Base-by-base conservation (phyloP, 2,113 vertebrate species). In the Camelus dromedarius region DNA sequence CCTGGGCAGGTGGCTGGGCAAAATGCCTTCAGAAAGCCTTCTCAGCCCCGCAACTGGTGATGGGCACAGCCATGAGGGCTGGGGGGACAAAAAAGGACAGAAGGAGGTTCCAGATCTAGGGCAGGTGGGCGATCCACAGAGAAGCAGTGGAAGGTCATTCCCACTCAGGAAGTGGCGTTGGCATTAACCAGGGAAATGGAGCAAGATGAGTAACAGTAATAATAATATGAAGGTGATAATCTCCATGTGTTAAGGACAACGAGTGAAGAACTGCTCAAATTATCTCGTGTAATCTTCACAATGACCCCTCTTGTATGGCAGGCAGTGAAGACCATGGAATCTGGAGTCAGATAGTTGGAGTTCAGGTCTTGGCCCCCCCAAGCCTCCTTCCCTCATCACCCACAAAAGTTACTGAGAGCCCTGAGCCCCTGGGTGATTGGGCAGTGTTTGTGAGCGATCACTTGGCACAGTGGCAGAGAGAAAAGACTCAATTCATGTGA, bases 271-370 rank as follows among this genome's bases (percentile, higher is more conserved):
- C 5, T 7, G 38, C 60, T 24, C 60, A 60, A n/a, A 42, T 14
- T 0, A 6, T n/a, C 54, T 77, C 28, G 5, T n/a, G 14, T 35
- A 22, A n/a, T 4, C 89, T 35, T 18, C 60, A 13, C 26, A 14
- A 30, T 4, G 32, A 52, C 4, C 4, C 8, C 18, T 48, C 6
- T 46, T 3, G 14, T 18, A 14, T 10, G 46, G 56, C n/a, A 35
- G 38, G 6, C 19, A 8, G 5, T 46, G 2, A 38, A 52, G 62
- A 46, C 24, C 26, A 13, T 0, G 3, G 42, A 18, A 8, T 64
- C 12, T 64, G 60, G 20, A 24, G 19, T 35, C 18, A 20, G 24
- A 4, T 0, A 0, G 19, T 22, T 2, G 0, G 46, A 6, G 16
- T 28, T 76, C 88, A 69, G n/a, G 60, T 42, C 28, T n/a, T 13